Evolutionary conservation across 2,888 invertebrate species (phyloP).

Genomic region (Netelia virgata): DNA sequence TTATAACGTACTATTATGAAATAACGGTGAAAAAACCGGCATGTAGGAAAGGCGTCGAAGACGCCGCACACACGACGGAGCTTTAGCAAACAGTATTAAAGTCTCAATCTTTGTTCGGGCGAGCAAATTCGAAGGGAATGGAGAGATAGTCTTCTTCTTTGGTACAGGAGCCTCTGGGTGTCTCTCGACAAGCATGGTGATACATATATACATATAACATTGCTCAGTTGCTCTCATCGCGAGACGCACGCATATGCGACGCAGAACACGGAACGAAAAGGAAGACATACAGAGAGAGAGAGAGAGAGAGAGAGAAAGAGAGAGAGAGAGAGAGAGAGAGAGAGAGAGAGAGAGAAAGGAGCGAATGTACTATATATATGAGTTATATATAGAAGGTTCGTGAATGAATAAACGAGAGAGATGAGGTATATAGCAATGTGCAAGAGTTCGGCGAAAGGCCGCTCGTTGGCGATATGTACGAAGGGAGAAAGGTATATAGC

Average conservation of each 20-base stretch:
- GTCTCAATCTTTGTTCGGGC: constrained; percentile 80
- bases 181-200: constrained; percentile 36
- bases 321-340: constrained; percentile 22
- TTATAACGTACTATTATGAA: background rate
- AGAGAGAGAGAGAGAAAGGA: constrained; percentile 36
- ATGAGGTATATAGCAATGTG: constrained; percentile 40
- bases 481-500: constrained; percentile 67
- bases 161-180: constrained; percentile 25
- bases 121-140: constrained; percentile 73
- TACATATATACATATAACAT: constrained; percentile 2
- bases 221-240: constrained; percentile 42
- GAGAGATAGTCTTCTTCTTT: constrained; percentile 41
- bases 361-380: constrained; percentile 20
- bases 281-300: background rate
- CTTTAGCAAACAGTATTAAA: constrained; percentile 79
- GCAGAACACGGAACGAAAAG: constrained; percentile 20
- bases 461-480: constrained; percentile 47
- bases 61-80: constrained; percentile 37
- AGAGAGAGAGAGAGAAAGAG: constrained; percentile 2
- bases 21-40: constrained; percentile 17
- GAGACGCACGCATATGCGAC: constrained; percentile 25
- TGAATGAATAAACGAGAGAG: constrained; percentile 54
- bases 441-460: constrained; percentile 50
- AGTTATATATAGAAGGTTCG: constrained; percentile 40
- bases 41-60: constrained; percentile 56